Evolutionary conservation across 1,140 invertebrate species (phyloP), one percentile per base, ranked within the genome.

Genomic region (Achatina immaculata): DNA sequence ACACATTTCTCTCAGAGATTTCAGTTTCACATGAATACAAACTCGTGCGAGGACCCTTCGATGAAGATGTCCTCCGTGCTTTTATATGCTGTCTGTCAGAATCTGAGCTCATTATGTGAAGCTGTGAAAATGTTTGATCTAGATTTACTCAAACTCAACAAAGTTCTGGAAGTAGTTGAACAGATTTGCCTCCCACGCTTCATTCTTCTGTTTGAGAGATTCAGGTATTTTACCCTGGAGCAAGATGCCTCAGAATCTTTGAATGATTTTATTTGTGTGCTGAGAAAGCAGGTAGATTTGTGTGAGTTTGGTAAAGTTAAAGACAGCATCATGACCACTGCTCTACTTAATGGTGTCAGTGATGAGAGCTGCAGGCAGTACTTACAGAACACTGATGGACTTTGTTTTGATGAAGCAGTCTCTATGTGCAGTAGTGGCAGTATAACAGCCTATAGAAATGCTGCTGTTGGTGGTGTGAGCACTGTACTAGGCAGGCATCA

Each of bases 261-360:
- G n/a, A 62, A 38, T n/a, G 74, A 76, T 40, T 76, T 76, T 62
- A 28, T 65, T 58, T 31, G 62, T 40, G 55, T 58, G 58, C 43
- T 76, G 9, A 36, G 74, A 7, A 58, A 76, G 28, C 74, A 76
- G 28, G 58, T 76, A 36, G 58, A 76, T 7, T 7, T 76, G 58
- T 76, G 74, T 76, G 51, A 76, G 34, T 76, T 76, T 40, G 58
- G 74, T 36, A 65, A 76, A 43, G 21, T 76, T 1, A 58, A 76
- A 31, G 74, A 76, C 34, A 76, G 58, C 36, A 36, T 76, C 1
- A 40, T 76, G 74, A 76, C 58, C 6, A 76, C 16, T 62, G 74
- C 55, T 6, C 62, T 76, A 24, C 38, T 65, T 28, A 76, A 65
- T 76, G 74, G 74, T n/a, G 38, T 76, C 3, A 62, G 28, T 28